Base-by-base conservation (phyloP, 2,113 vertebrate genomes). In the Mixornis gularis region DNA sequence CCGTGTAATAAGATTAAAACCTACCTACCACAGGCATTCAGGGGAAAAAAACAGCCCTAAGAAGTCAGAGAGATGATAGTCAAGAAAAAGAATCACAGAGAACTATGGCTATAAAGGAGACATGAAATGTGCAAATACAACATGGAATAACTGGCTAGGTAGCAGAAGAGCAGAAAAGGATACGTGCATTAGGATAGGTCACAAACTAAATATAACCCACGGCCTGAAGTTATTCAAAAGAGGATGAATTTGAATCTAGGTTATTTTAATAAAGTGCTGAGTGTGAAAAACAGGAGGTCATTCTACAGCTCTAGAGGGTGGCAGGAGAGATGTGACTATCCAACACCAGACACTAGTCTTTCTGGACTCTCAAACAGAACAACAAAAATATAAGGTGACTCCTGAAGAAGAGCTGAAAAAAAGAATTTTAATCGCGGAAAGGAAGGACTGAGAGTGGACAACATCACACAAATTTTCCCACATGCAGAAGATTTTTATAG, bases 201-300 rank as follows among this genome's bases (percentile, higher is more conserved):
- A 95, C 85, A 62, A 95, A 76, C 94, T 95, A 95, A 96, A 95
- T 95, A 95, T 96, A 96, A 95, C 94, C 38, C 53, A 72, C 32
- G 68, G 81, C 74, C 52, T 92, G 92, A 95, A 95, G 94, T 96
- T 96, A 91, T 91, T 94, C 87, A 85, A 95, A 96, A 96, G 90
- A 95, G 74, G 74, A 85, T 70, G 82, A 87, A 95, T 95, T 95
- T 77, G 87, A 94, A 94, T 96, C 95, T 85, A 70, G 94, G 92
- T 95, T 95, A 95, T 96, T 96, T 96, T 95, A 95, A 95, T 91
- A 87, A 96, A 95, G 90, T 95, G 94, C 95, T 96, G 93, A 95
- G 79, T 76, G 19, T 76, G 93, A 79, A 82, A 89, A 95, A 64
- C 49, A 70, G 32, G 92, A 91, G 90, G 87, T 92, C 63, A 70